Base-by-base conservation (phyloP, 37 sponge, comb jelly and placozoan species). In the Cliona cf. orientalis region DNA sequence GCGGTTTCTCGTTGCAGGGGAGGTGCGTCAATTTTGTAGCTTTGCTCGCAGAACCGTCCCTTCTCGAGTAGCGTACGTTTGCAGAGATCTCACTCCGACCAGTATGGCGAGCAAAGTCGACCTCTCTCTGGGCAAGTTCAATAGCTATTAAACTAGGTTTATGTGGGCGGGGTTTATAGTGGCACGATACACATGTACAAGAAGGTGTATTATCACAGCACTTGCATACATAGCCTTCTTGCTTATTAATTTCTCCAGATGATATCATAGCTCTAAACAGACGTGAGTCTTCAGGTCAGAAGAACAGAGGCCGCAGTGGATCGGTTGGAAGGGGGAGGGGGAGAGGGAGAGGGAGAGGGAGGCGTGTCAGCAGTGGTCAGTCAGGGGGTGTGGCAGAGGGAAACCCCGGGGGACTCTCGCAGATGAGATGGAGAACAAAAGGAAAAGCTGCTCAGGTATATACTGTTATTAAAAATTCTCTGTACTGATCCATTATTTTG, bases 221-320 rank as follows among this genome's bases (percentile, higher is more conserved):
- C 26, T n/a, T 2, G 23, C 26, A 2, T 28, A 9, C 59, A 28
- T 58, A 28, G 23, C n/a, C n/a, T n/a, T n/a, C 6, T 63, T 40
- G n/a, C 32, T 41, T 41, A 43, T 43, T 31, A 29, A 7, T 22
- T 26, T 36, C 12, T 33, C 23, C 60, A 81, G 81, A 71, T 39
- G 81, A 81, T 17, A 81, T 81, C 59, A 81, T 81, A 43, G 59
- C 59, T 17, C 72, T 81, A 17, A 58, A 71, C 81, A 79, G 66
- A 55, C 56, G 41, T 29, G 21, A 57, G 60, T 39, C 21, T 7
- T 29, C 74, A 0, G 3, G 6, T 1, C 71, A 43, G 26, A 53
- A 28, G 21, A 44, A 44, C 29, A 42, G 71, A 43, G 45, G 45
- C 29, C 40, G 71, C 14, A n/a, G n/a, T n/a, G n/a, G n/a, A n/a